Percentiles rank a stretch among this genome's conserved stretches.
These are phyloP conservation scores for Lucifuga dentata DNA, from an alignment of 2,113 vertebrate species.

Conservation along the genomic window DNA sequence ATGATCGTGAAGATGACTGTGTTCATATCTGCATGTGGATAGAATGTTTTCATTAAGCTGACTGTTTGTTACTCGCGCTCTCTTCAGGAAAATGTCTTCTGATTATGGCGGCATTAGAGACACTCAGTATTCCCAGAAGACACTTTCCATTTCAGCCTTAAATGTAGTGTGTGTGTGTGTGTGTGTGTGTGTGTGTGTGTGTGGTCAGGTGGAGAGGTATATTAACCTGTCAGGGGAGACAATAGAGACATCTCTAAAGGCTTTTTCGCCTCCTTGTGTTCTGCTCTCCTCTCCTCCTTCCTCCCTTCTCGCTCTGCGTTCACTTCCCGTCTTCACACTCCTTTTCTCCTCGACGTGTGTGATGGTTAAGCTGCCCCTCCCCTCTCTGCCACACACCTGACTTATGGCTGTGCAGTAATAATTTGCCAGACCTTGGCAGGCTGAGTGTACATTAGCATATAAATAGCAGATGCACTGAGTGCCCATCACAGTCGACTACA, in stretches of 20 bases:
- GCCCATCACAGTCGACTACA: slow-evolving; percentile 99
- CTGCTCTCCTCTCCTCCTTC: slow-evolving; percentile 13
- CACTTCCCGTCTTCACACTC: slow-evolving; percentile 11
- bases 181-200: slow-evolving; percentile 42
- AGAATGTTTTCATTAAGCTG: slow-evolving; percentile 49
- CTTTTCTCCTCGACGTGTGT: slow-evolving; percentile 23
- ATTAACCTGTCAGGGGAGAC: slow-evolving; percentile 72
- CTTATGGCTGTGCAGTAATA: slow-evolving; percentile 95
- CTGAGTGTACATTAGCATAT: slow-evolving; percentile 98
- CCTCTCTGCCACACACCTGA: slow-evolving; percentile 87
- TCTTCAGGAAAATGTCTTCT: slow-evolving; percentile 41
- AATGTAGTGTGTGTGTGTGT: slow-evolving; percentile 46
- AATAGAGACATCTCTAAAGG: slow-evolving; percentile 60
- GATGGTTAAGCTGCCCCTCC: slow-evolving; percentile 74
- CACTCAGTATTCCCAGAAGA: slow-evolving; percentile 27
- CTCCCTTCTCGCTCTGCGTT: slow-evolving; percentile 2
- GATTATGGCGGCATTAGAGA: slow-evolving; percentile 49
- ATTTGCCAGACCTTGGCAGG: slow-evolving; percentile 96
- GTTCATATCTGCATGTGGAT: slow-evolving; percentile 31
- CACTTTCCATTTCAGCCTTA: slow-evolving; percentile 48
- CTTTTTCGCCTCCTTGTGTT: slow-evolving; percentile 37
- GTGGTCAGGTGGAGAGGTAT: slow-evolving; percentile 50
- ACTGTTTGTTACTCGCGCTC: slow-evolving; percentile 17
- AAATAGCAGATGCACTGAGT: slow-evolving; percentile 97
- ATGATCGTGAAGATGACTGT: slow-evolving; percentile 14